These are phyloP conservation scores for Zosterops japonicus DNA, from an alignment of 2,113 vertebrate species.

Conservation along the genomic window DNA sequence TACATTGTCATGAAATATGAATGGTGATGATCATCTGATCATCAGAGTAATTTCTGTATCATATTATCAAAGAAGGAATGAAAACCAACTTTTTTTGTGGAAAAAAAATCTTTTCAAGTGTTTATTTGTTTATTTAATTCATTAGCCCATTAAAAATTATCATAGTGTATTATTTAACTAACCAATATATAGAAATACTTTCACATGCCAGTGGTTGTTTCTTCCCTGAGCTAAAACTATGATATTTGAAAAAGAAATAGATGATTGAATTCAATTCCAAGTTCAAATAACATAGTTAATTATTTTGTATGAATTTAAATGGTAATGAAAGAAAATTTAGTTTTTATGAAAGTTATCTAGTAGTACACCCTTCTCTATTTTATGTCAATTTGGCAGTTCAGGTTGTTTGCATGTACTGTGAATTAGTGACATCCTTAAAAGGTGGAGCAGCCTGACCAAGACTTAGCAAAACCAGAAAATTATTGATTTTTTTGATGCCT, in stretches of 20 bases:
- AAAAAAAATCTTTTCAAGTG: background rate
- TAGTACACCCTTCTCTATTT: background rate
- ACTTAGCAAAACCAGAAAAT: background rate
- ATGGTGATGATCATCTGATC: background rate
- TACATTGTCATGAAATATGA: background rate
- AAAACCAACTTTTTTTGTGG: background rate
- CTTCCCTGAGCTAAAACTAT: background rate
- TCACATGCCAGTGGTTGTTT: accelerated
- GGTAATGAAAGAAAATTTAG: background rate
- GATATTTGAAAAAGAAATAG: background rate
- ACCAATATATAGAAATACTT: background rate
- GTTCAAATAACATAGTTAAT: background rate
- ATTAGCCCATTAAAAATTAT: background rate
- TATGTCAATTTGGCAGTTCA: background rate
- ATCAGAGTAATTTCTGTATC: background rate
- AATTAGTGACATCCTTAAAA: background rate
- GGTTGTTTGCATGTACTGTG: background rate
- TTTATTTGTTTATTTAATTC: background rate
- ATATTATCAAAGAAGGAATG: background rate
- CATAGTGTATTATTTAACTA: background rate
- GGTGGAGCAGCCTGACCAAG: background rate
- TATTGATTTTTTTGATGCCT: background rate
- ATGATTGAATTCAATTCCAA: background rate
- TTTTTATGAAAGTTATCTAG: background rate
- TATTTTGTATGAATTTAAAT: background rate